Percentiles rank a stretch among this genome's conserved stretches.
These are phyloP conservation scores for Macrosiphum euphorbiae DNA, from an alignment of 2,888 invertebrate species.

Conservation along the genomic window DNA sequence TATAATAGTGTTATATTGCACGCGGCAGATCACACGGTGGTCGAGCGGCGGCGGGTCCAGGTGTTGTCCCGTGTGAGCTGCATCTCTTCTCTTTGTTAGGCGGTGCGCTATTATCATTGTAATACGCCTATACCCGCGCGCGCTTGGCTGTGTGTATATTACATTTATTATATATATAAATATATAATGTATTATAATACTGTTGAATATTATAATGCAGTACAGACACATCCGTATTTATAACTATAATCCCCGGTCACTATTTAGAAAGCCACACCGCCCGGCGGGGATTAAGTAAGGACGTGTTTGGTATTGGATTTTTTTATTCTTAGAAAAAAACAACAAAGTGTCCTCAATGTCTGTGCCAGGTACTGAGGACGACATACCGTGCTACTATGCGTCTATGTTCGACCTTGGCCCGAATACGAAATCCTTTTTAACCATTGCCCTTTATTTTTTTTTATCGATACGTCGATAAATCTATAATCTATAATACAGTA, in stretches of 20 bases:
- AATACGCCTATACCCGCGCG: neutral
- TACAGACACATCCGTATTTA: conserved; percentile 11
- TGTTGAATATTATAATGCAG: neutral
- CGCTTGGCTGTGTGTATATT: neutral
- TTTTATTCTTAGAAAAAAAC: neutral
- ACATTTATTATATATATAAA: neutral
- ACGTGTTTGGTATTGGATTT: neutral
- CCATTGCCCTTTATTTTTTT: neutral
- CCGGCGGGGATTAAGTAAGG: conserved; percentile 3
- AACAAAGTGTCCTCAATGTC: conserved; percentile 17
- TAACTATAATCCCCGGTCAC: conserved; percentile 11
- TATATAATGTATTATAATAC: neutral
- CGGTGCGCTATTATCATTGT: neutral
- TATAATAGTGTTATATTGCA: neutral
- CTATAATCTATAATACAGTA: neutral
- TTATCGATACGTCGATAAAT: neutral
- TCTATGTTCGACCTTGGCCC: conserved; percentile 33
- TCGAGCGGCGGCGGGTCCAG: conserved; percentile 26
- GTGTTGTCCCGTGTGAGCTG: conserved; percentile 29
- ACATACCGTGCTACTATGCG: neutral
- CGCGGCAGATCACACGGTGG: conserved; percentile 22
- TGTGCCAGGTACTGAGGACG: neutral
- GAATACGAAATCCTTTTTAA: conserved; percentile 20
- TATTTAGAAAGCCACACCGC: conserved; percentile 17
- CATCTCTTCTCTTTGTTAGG: conserved; percentile 57